Percentiles rank a stretch among this genome's conserved stretches.
These are phyloP conservation scores for Pristionchus entomophagus DNA, from an alignment of 2,888 invertebrate species.

Conservation along the genomic window DNA sequence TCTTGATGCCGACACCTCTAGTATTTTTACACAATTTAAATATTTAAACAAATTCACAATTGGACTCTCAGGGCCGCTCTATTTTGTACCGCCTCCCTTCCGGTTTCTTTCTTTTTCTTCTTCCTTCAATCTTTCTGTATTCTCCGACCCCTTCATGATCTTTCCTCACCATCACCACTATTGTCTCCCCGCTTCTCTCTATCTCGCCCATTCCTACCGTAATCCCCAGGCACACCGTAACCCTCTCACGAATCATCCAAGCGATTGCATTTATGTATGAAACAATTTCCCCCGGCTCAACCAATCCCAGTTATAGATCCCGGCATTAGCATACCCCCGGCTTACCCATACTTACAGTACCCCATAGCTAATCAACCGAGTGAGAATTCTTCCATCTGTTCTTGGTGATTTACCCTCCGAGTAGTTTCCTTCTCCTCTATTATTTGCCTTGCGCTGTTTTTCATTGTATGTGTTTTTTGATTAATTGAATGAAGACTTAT, in stretches of 20 bases:
- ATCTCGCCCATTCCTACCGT: constrained; percentile 6
- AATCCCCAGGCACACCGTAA: neutral
- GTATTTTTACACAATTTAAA: neutral
- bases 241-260: neutral
- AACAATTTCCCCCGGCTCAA: constrained; percentile 22
- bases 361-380: neutral
- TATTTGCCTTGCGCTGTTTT: neutral
- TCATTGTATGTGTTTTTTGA: no score
- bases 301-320: neutral
- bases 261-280: neutral
- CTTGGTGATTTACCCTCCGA: constrained; percentile 4
- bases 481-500: constrained; percentile 21
- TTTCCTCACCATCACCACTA: no score
- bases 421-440: neutral
- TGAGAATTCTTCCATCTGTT: neutral
- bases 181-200: neutral
- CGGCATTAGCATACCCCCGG: neutral
- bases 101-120: neutral
- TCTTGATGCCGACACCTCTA: neutral
- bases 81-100: neutral
- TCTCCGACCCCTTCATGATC: neutral
- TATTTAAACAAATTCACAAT: constrained; percentile 15
- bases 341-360: neutral
- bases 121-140: neutral
- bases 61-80: constrained; percentile 15